A percentile compares a stretch with the other conserved stretches of the same genome.
These are phyloP conservation scores for Mimas tiliae DNA, from an alignment of 2,888 invertebrate species.

Conservation along the genomic window DNA sequence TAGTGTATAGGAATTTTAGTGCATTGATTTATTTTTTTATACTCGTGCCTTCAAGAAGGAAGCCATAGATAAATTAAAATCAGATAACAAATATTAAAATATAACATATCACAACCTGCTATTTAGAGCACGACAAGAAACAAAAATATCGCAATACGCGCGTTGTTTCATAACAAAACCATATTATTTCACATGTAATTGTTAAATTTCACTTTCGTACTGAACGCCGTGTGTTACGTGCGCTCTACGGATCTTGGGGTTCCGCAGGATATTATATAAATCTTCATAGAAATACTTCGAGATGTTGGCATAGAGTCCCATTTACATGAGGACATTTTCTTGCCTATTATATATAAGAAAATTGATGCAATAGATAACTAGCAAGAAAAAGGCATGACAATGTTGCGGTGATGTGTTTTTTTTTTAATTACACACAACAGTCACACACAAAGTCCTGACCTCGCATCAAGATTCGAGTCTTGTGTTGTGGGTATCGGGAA, in stretches of 20 bases:
- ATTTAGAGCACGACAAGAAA: slow-evolving; percentile 23
- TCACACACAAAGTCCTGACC: no score
- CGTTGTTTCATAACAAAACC: slow-evolving; percentile 26
- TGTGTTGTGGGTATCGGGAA: no score
- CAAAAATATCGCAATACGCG: slow-evolving; percentile 19
- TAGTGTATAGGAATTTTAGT: no score
- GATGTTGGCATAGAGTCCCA: background rate
- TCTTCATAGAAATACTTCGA: background rate
- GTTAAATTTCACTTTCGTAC: slow-evolving; percentile 24
- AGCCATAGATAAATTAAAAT: slow-evolving; percentile 33
- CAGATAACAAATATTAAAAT: slow-evolving; percentile 31
- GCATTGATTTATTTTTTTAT: no score
- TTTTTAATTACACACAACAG: no score
- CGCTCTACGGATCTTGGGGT: slow-evolving; percentile 1
- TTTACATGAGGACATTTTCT: no score
- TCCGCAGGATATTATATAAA: background rate
- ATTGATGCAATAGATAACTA: no score
- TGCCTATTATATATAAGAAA: no score
- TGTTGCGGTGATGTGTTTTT: no score
- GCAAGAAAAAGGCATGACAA: no score
- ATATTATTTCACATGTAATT: slow-evolving; percentile 26
- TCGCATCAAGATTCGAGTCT: no score
- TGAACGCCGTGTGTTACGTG: slow-evolving; percentile 15
- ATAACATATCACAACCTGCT: slow-evolving; percentile 9
- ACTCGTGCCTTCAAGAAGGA: background rate